Percentiles rank a stretch among this genome's conserved stretches.
Evolutionary conservation across 1,140 invertebrate species (phyloP).

Genomic region (Charaxes varanes): DNA sequence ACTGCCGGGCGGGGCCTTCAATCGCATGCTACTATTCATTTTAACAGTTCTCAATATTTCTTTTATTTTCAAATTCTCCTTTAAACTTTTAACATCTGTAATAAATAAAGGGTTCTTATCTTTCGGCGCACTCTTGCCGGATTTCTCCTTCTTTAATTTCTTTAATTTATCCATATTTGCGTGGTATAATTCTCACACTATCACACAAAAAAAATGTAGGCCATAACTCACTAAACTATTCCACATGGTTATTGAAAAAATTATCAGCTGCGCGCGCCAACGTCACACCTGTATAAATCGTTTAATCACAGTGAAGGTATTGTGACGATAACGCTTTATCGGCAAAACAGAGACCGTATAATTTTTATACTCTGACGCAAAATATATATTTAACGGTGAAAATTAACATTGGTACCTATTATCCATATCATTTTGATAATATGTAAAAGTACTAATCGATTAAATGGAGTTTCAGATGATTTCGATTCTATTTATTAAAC

Average conservation of each 20-base stretch:
- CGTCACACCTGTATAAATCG: conserved; percentile 55
- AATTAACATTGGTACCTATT: no score
- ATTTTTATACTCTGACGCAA: not conserved
- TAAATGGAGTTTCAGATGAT: conserved; percentile 2
- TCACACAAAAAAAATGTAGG: conserved; percentile 20
- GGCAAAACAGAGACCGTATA: conserved; percentile 12
- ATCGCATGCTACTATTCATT: conserved; percentile 57
- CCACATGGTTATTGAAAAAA: conserved; percentile 30
- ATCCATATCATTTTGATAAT: not conserved
- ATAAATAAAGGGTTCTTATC: conserved; percentile 36
- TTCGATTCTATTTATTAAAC: conserved; percentile 11
- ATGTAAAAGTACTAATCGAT: not conserved
- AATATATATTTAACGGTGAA: not conserved
- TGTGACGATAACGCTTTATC: conserved; percentile 46
- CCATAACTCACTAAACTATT: conserved; percentile 25
- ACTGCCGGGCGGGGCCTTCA: conserved; percentile 46
- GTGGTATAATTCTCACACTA: not conserved
- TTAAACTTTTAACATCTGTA: conserved; percentile 49
- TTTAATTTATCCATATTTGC: conserved; percentile 47
- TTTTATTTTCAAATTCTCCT: conserved; percentile 60
- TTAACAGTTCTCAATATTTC: conserved; percentile 60
- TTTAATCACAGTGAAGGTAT: conserved; percentile 46
- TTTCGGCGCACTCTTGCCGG: conserved; percentile 29
- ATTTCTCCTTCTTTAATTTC: conserved; percentile 50
- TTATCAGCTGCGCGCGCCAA: conserved; percentile 36